These are phyloP conservation scores for Drosophila mercatorum DNA, from an alignment of 2,888 invertebrate species.

Conservation along the genomic window DNA sequence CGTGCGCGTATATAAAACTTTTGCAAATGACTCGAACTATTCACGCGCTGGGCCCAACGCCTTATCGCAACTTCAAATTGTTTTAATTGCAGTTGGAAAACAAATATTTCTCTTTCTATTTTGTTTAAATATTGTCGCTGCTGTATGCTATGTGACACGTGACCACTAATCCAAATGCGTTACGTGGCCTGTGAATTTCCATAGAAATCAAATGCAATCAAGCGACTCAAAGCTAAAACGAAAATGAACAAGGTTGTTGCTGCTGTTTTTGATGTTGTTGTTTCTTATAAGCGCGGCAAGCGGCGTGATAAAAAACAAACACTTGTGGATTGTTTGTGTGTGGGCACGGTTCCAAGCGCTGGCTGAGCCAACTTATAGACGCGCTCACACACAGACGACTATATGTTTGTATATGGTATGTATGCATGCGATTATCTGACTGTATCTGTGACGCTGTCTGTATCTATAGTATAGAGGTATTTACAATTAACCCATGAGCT, in stretches of 20 bases:
- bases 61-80: slow-evolving; percentile 36
- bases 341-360: slow-evolving; percentile 38
- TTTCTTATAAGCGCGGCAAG: slow-evolving; percentile 20
- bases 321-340: slow-evolving; percentile 56
- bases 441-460: slow-evolving; percentile 14
- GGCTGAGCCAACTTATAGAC: slow-evolving; percentile 10
- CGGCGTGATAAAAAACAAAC: slow-evolving; percentile 50
- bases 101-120: slow-evolving; percentile 20
- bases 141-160: slow-evolving; percentile 61
- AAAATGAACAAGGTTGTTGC: slow-evolving; percentile 24
- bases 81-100: slow-evolving; percentile 22
- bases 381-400: neutral
- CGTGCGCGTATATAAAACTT: slow-evolving; percentile 49
- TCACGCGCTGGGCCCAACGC: slow-evolving; percentile 6
- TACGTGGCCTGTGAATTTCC: slow-evolving; percentile 69
- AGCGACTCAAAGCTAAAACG: slow-evolving; percentile 33
- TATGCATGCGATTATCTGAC: slow-evolving; percentile 13
- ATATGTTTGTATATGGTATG: neutral
- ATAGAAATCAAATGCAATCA: slow-evolving; percentile 57
- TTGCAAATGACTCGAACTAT: slow-evolving; percentile 31
- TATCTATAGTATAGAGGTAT: slow-evolving; percentile 26
- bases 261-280: neutral
- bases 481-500: slow-evolving; percentile 13
- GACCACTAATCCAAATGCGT: slow-evolving; percentile 58
- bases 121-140: slow-evolving; percentile 18